Evolutionary conservation across 2,797 vertebrate species (phyloP), one percentile per base, ranked within the genome.

Genomic region (Aselliscus stoliczkanus): DNA sequence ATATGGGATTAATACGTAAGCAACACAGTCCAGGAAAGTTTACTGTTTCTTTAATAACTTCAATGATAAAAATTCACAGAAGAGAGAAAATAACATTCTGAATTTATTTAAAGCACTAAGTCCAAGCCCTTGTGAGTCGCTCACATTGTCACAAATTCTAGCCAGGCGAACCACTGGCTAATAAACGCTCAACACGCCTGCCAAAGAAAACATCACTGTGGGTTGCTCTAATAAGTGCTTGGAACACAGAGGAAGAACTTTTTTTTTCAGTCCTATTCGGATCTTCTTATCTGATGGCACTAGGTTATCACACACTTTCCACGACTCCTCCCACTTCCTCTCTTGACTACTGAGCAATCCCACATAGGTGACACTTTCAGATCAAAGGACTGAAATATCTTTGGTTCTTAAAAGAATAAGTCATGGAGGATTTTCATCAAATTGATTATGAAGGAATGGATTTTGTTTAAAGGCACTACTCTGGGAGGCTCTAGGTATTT

Each of bases 321-420:
- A 85, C 67, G 82, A 42, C 62, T 44, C 92, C 90, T 56, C 79
- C 96, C 37, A 88, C 65, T 93, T 96, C 96, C 29, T 73, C 72
- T 54, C 72, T 37, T 14, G 86, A 95, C 75, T 39, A 72, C 77
- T 52, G 62, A 93, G 88, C 83, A 87, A 67, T 91, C 62, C 34
- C 34, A 47, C 29, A 31, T 31, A 31, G 50, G 70, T 42, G 62
- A 95, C 65, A 65, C 44, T 93, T 90, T 85, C 95, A 95, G 86
- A 95, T 97, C 89, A 95, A 96, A 95, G 92, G 77, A 88, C 92
- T 92, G 94, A 95, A 94, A 90, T 94, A 64, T 54, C 82, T 79
- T 58, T 70, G 47, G 39, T 44, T 92, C 90, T 84, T 92, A 70
- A 89, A 88, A 58, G 87, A 96, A 62, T 69, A 75, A 75, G 52